phyloP scores from a whole-genome alignment of 2,113 vertebrate genomes.

The Aix galericulata region DNA sequence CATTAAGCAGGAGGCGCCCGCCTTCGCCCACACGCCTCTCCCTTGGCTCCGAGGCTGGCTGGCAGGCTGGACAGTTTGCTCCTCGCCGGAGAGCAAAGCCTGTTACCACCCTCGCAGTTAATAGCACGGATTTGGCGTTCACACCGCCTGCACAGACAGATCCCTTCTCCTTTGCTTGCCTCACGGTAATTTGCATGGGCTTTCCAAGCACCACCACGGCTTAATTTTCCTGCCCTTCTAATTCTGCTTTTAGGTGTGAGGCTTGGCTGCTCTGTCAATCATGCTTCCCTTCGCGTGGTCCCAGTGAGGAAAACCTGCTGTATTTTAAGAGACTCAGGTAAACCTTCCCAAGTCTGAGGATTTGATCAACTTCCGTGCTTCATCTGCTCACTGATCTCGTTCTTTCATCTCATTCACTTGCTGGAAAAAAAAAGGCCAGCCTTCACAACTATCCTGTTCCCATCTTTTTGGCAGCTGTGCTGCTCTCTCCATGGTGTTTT shows the following conservation, averaged over 20 bases:
- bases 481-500: not conserved
- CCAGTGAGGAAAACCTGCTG: not conserved
- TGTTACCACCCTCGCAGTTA: accelerated
- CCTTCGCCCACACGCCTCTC: accelerated
- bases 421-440: conserved; percentile 1
- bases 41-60: not conserved
- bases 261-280: not conserved
- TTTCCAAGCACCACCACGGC: not conserved
- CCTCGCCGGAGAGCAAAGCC: not conserved
- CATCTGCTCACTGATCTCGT: not conserved
- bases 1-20: accelerated
- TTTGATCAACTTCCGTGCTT: not conserved
- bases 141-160: not conserved
- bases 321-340: not conserved
- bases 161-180: not conserved
- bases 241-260: not conserved
- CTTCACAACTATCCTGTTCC: not conserved
- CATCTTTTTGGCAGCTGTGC: not conserved
- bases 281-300: not conserved
- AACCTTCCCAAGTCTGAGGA: not conserved
- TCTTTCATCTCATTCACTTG: not conserved
- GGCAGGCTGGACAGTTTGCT: not conserved
- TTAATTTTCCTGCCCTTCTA: not conserved
- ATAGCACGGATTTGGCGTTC: not conserved
- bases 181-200: not conserved